These are phyloP conservation scores for Potorous gilbertii DNA, from an alignment of 2,797 vertebrate genomes.

Conservation along the genomic window DNA sequence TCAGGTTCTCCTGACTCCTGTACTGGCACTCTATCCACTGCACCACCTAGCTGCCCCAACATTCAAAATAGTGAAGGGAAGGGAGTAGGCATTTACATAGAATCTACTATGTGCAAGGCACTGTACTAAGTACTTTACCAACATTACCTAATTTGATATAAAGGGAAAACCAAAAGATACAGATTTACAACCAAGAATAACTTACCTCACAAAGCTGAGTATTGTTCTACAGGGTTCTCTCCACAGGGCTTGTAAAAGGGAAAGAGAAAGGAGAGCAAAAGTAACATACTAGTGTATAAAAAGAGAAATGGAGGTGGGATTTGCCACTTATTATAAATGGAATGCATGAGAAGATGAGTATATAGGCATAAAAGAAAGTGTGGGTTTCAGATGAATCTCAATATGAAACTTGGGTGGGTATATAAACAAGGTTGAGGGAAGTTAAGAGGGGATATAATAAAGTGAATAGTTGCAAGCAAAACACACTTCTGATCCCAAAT, in stretches of 20 bases:
- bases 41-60: no score
- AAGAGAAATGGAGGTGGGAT: not conserved
- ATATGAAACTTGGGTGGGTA: not conserved
- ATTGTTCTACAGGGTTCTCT: not conserved
- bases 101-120: not conserved
- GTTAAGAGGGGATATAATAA: not conserved
- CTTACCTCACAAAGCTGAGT: not conserved
- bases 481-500: not conserved
- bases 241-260: not conserved
- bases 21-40: no score
- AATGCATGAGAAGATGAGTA: not conserved
- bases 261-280: not conserved
- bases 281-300: not conserved
- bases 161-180: not conserved
- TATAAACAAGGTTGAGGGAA: not conserved
- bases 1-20: no score
- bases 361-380: not conserved
- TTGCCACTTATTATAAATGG: not conserved
- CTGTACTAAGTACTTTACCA: not conserved
- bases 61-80: not conserved
- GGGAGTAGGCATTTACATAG: not conserved
- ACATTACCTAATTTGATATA: not conserved
- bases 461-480: not conserved
- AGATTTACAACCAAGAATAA: not conserved
- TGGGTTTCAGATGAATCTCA: not conserved